Conservation (phyloP, 2,113 vertebrate species). For the Corvus moneduloides region DNA sequence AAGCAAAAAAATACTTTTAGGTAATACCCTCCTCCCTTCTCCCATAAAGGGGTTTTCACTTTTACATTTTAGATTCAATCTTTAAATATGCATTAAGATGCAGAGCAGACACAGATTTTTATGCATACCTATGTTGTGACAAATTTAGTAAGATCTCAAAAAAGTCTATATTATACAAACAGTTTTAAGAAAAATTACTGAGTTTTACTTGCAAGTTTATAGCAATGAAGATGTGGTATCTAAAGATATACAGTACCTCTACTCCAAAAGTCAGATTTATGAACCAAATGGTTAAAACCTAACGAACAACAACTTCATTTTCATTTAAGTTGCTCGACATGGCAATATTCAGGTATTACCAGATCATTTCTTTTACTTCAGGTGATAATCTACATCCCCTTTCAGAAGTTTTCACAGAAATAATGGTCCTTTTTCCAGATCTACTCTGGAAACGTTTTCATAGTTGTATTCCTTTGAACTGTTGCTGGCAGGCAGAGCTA, state of each 20-base stretch:
- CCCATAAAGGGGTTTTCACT: neutral
- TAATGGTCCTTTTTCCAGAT: neutral
- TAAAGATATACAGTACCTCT: neutral
- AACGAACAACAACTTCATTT: neutral
- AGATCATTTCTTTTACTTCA: neutral
- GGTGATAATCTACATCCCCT: neutral
- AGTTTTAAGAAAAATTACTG: neutral
- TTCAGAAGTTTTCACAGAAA: neutral
- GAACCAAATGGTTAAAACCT: neutral
- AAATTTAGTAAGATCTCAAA: neutral
- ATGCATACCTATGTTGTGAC: neutral
- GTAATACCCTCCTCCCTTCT: neutral
- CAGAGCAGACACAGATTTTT: neutral
- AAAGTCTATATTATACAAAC: neutral
- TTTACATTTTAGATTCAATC: neutral
- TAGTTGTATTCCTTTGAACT: neutral
- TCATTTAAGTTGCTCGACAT: neutral
- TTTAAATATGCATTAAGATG: neutral
- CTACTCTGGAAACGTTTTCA: neutral
- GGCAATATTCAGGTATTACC: neutral
- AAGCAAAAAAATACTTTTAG: neutral
- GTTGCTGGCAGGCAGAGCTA: constrained; percentile 7
- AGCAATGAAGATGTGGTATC: neutral
- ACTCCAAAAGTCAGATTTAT: neutral
- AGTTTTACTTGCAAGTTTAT: neutral